These are phyloP conservation scores for Geodia barretti DNA, from an alignment of 37 sponge, comb jelly and placozoan genomes.

Conservation along the genomic window DNA sequence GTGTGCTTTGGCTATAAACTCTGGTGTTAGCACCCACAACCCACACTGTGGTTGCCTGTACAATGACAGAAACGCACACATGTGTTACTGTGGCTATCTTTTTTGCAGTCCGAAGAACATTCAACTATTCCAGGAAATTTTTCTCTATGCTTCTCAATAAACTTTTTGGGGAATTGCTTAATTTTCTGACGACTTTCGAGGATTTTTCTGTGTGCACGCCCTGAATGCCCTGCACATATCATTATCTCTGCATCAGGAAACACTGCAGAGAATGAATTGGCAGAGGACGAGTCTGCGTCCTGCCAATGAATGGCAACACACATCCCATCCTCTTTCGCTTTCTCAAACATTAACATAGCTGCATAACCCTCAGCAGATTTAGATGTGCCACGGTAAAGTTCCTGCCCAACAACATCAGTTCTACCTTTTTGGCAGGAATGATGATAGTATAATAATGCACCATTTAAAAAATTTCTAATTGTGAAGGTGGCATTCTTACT, in stretches of 20 bases:
- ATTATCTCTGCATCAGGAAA: conserved; percentile 15
- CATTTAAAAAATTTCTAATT: conserved; percentile 20
- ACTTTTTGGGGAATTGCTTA: conserved; percentile 18
- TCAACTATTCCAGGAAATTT: conserved; percentile 1
- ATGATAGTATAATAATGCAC: conserved; percentile 16
- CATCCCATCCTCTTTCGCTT: conserved; percentile 40
- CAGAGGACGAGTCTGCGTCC: conserved; percentile 42
- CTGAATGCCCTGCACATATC: conserved; percentile 37
- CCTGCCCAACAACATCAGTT: conserved; percentile 5
- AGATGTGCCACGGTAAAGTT: conserved; percentile 27
- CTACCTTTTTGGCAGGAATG: conserved; percentile 17
- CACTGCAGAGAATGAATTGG: conserved; percentile 3
- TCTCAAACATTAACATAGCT: conserved; percentile 8
- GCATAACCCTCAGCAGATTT: conserved; percentile 38
- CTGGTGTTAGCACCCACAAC: conserved; percentile 43
- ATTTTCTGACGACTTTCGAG: not conserved
- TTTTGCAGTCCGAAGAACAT: not conserved
- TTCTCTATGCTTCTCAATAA: not conserved
- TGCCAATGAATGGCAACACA: conserved; percentile 30
- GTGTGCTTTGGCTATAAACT: conserved; percentile 14
- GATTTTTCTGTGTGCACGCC: conserved; percentile 11
- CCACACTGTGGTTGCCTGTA: not conserved
- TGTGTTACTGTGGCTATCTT: not conserved
- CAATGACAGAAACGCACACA: conserved; percentile 30
- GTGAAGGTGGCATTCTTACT: conserved; percentile 25